These are phyloP conservation scores for Scalopus aquaticus DNA, from an alignment of 2,113 vertebrate species.

Conservation along the genomic window DNA sequence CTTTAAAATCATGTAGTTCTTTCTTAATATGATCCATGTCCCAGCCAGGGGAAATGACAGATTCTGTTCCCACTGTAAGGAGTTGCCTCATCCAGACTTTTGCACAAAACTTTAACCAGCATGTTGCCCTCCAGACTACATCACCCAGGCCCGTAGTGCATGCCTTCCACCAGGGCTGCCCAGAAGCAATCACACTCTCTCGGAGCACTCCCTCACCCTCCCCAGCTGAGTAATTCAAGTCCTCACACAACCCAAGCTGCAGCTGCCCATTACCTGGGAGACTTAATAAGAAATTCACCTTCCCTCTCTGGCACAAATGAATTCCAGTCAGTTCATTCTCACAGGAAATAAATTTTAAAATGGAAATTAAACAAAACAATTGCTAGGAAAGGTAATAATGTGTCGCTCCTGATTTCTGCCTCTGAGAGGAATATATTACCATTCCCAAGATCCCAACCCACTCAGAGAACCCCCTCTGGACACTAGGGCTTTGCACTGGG, in stretches of 20 bases:
- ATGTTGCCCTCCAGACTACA: neutral
- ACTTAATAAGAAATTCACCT: constrained; percentile 81
- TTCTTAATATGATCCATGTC: neutral
- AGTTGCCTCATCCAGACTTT: neutral
- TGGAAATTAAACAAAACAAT: constrained; percentile 84
- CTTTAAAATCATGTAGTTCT: neutral
- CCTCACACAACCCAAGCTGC: constrained; percentile 28
- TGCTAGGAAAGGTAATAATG: constrained; percentile 76
- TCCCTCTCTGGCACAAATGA: constrained; percentile 71
- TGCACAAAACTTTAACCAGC: neutral
- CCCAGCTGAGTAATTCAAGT: constrained; percentile 54
- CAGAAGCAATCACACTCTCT: neutral
- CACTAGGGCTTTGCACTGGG: neutral
- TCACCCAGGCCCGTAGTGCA: neutral
- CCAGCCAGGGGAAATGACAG: neutral
- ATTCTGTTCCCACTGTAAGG: neutral
- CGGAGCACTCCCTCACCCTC: neutral
- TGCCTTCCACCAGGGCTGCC: neutral
- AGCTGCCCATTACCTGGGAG: constrained; percentile 75
- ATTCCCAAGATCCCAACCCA: constrained; percentile 15
- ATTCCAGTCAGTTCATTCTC: constrained; percentile 78
- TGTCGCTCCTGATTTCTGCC: constrained; percentile 67
- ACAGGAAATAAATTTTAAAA: constrained; percentile 81
- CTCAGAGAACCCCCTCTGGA: neutral
- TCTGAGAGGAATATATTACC: constrained; percentile 77